Evolutionary conservation across 2,113 vertebrate genomes (phyloP).

Genomic region (Hippocampus comes): DNA sequence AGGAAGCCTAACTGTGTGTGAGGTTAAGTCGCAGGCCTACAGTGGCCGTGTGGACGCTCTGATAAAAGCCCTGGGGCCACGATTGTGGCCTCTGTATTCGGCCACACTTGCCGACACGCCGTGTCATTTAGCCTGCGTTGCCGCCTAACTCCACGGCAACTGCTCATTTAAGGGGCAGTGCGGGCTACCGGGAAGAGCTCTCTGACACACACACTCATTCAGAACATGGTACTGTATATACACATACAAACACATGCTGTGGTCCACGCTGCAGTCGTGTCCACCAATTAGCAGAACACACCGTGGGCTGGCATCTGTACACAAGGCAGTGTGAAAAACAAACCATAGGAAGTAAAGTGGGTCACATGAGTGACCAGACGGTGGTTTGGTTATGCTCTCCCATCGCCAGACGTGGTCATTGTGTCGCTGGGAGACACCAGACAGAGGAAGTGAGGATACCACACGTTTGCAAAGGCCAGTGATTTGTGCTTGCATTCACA

Average conservation of each 20-base stretch:
- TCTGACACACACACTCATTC: constrained; percentile 38
- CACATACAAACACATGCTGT: constrained; percentile 56
- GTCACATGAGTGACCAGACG: constrained; percentile 71
- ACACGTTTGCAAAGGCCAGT: constrained; percentile 54
- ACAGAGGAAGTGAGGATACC: constrained; percentile 64
- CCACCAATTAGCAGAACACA: constrained; percentile 55
- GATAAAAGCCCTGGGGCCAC: constrained; percentile 74
- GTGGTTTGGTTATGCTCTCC: constrained; percentile 65
- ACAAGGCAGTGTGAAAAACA: constrained; percentile 38
- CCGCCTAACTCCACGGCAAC: constrained; percentile 70
- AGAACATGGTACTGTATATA: constrained; percentile 54
- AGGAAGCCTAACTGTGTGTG: constrained; percentile 67
- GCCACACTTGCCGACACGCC: constrained; percentile 71
- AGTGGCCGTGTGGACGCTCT: constrained; percentile 63
- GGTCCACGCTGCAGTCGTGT: constrained; percentile 45
- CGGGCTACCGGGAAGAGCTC: constrained; percentile 64
- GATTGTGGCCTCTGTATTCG: constrained; percentile 69
- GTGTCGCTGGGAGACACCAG: constrained; percentile 56
- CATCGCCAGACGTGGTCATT: constrained; percentile 57
- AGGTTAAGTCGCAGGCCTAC: constrained; percentile 66
- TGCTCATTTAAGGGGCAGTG: constrained; percentile 77
- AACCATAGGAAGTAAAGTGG: constrained; percentile 28
- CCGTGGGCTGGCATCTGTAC: constrained; percentile 38
- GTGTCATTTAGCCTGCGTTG: constrained; percentile 74
- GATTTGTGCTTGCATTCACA: constrained; percentile 32